A percentile compares a stretch with the other conserved stretches of the same genome.
These are phyloP conservation scores for Oikopleura albicans DNA, from an alignment of 23 tunicate genomes.

Conservation along the genomic window DNA sequence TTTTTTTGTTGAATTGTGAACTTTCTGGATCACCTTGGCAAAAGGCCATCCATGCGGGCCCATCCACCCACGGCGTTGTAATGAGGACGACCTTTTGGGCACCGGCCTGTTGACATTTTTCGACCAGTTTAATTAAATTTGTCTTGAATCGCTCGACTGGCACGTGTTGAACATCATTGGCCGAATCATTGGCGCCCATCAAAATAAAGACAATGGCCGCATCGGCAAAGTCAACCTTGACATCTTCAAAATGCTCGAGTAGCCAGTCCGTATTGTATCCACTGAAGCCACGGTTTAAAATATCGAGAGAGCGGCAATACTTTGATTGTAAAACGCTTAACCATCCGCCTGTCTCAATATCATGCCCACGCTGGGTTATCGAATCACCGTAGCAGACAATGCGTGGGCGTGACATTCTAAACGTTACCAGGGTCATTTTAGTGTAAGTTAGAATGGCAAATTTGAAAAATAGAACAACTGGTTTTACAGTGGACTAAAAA, in stretches of 20 bases:
- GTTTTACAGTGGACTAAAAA: no score
- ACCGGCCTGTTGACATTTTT: background rate
- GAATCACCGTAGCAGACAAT: background rate
- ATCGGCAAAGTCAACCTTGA: background rate
- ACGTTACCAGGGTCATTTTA: no score
- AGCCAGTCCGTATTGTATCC: background rate
- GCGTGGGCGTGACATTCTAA: background rate
- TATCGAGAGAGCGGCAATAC: background rate
- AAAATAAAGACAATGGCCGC: background rate
- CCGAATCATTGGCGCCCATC: constrained; percentile 16
- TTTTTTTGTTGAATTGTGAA: background rate
- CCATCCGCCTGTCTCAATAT: background rate
- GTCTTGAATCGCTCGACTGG: background rate
- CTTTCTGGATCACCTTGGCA: background rate
- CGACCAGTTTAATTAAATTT: background rate
- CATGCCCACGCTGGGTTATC: constrained; percentile 1
- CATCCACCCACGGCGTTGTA: background rate
- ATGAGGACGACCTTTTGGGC: background rate
- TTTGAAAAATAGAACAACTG: no score
- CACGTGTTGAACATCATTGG: background rate
- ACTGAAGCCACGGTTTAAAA: constrained; percentile 13
- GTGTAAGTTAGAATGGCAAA: no score
- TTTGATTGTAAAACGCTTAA: background rate
- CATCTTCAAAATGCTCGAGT: background rate
- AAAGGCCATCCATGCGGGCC: background rate